Conservation (phyloP, 2,888 invertebrate genomes). For the Noctua janthina region DNA sequence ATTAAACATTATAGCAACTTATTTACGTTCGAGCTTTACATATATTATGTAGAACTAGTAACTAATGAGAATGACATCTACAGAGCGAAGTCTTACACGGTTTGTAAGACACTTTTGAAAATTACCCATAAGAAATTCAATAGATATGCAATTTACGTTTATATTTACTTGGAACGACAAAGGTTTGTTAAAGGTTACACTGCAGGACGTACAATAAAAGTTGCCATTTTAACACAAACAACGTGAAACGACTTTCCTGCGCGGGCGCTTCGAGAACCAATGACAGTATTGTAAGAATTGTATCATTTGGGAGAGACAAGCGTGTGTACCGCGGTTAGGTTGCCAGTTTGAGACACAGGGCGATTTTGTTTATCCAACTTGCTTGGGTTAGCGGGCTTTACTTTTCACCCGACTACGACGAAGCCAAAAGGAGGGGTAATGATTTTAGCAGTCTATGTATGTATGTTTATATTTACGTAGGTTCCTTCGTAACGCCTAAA, state of each 20-base stretch:
- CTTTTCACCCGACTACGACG: neutral
- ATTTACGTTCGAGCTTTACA: conserved; percentile 37
- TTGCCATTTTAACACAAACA: conserved; percentile 59
- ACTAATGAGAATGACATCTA: conserved; percentile 39
- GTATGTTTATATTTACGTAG: too few relatives aligned
- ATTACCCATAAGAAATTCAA: conserved; percentile 26
- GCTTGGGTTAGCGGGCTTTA: neutral
- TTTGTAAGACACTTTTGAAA: neutral
- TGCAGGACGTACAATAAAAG: conserved; percentile 61
- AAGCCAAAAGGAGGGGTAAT: too few relatives aligned
- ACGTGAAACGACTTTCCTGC: conserved; percentile 58
- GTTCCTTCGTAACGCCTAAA: too few relatives aligned
- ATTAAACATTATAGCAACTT: conserved; percentile 22
- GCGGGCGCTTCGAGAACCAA: conserved; percentile 40
- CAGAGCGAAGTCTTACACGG: neutral
- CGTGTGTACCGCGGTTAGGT: conserved; percentile 16
- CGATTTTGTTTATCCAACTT: conserved; percentile 34
- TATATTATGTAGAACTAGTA: conserved; percentile 29
- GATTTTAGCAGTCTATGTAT: too few relatives aligned
- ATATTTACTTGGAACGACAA: conserved; percentile 44
- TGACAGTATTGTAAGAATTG: conserved; percentile 62
- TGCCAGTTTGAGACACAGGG: conserved; percentile 39
- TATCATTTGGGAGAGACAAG: conserved; percentile 49
- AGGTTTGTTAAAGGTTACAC: conserved; percentile 61
- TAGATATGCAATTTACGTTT: conserved; percentile 32